Percentiles rank a stretch among this genome's conserved stretches.
Conservation (phyloP, 2,797 vertebrate species). For the Gadopsis bispinosus region DNA sequence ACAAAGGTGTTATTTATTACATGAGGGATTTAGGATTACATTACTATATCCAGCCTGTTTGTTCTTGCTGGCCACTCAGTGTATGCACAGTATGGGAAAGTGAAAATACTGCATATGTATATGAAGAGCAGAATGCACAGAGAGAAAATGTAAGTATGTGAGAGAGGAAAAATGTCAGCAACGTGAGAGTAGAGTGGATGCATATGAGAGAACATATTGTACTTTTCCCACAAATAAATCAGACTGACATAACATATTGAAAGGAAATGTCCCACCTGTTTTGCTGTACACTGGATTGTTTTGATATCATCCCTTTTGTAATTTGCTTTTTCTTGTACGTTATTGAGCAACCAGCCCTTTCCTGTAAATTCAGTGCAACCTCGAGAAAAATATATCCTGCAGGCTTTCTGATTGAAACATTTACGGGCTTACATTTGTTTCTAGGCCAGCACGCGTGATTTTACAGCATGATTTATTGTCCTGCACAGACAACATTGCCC, state of each 20-base stretch:
- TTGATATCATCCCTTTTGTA: conserved; percentile 23
- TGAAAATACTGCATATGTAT: background rate
- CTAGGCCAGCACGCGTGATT: conserved; percentile 63
- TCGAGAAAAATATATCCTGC: conserved; percentile 47
- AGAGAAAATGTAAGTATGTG: background rate
- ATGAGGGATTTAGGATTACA: background rate
- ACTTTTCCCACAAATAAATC: conserved; percentile 11
- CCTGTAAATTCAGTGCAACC: conserved; percentile 51
- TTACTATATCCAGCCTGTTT: background rate
- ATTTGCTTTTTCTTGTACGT: conserved; percentile 39
- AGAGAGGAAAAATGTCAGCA: background rate
- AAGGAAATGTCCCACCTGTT: conserved; percentile 24
- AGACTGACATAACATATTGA: conserved; percentile 7
- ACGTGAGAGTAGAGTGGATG: conserved; percentile 11
- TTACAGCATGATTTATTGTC: conserved; percentile 80
- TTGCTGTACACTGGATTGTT: conserved; percentile 16
- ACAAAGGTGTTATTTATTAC: background rate
- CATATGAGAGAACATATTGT: conserved; percentile 8
- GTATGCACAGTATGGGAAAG: too few relatives aligned
- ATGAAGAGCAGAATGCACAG: background rate
- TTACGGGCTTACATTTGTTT: conserved; percentile 72
- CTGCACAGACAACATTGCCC: conserved; percentile 69
- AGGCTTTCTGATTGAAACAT: conserved; percentile 70
- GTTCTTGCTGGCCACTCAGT: background rate
- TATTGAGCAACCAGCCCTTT: conserved; percentile 28